Percentiles rank a stretch among this genome's conserved stretches.
Evolutionary conservation across 2,888 invertebrate species (phyloP).

Genomic region (Lepidochrysops patricia): DNA sequence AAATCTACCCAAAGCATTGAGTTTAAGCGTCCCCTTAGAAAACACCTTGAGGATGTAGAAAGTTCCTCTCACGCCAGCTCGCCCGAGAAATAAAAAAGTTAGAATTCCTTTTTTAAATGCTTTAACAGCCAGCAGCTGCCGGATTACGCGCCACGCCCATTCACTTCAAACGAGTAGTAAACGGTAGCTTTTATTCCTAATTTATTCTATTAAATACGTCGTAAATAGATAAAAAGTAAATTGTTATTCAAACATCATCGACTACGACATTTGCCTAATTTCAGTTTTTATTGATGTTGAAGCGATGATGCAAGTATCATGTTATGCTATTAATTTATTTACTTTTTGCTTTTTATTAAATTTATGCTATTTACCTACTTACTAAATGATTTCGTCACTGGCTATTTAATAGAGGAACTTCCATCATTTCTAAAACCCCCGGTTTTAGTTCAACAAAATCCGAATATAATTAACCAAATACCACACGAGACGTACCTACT

Average conservation of each 20-base stretch:
- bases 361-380: too few relatives aligned
- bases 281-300: too few relatives aligned
- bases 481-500: too few relatives aligned
- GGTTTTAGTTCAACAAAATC: too few relatives aligned
- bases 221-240: too few relatives aligned
- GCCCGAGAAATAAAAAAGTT: conserved; percentile 38
- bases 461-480: too few relatives aligned
- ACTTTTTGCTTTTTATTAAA: too few relatives aligned
- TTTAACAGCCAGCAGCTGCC: conserved; percentile 51
- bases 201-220: conserved; percentile 1
- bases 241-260: not conserved
- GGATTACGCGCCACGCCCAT: conserved; percentile 65
- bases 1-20: conserved; percentile 2
- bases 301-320: too few relatives aligned
- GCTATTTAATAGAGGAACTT: too few relatives aligned
- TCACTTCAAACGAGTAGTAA: conserved; percentile 59
- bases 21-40: conserved; percentile 46
- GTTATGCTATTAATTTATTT: too few relatives aligned
- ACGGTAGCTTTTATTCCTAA: conserved; percentile 40
- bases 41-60: conserved; percentile 60
- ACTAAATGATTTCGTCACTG: too few relatives aligned
- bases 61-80: conserved; percentile 63
- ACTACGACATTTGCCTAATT: not conserved
- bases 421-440: too few relatives aligned
- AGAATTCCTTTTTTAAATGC: conserved; percentile 48